Conservation (phyloP, 2,888 invertebrate species). For the Scaptomyza parva region DNA sequence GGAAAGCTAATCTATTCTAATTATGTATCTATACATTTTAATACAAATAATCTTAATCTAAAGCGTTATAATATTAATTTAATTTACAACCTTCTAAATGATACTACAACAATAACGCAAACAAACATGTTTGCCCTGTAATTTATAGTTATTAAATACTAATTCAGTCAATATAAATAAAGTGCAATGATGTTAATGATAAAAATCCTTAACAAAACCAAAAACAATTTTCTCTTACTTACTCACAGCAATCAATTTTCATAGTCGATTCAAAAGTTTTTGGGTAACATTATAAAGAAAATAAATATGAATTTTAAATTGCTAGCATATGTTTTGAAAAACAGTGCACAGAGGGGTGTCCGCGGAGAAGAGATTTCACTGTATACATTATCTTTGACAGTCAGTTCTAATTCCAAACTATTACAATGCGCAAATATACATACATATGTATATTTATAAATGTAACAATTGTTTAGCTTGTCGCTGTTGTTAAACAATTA, state of each 20-base stretch:
- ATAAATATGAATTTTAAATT: constrained; percentile 25
- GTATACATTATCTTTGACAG: constrained; percentile 31
- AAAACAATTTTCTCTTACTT: not conserved
- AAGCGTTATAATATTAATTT: constrained; percentile 33
- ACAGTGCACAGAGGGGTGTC: no score
- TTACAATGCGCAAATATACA: constrained; percentile 55
- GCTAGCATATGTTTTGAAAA: constrained; percentile 65
- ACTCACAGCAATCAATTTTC: not conserved
- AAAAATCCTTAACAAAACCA: constrained; percentile 34
- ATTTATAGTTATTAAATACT: constrained; percentile 48
- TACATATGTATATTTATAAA: no score
- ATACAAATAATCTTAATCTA: constrained; percentile 42
- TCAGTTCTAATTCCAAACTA: constrained; percentile 32
- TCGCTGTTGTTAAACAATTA: constrained; percentile 71
- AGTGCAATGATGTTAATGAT: constrained; percentile 68
- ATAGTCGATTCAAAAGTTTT: constrained; percentile 2
- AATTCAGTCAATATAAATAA: constrained; percentile 75
- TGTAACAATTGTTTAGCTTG: constrained; percentile 49
- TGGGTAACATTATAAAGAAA: not conserved
- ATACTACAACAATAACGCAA: constrained; percentile 30
- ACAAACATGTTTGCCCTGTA: constrained; percentile 32
- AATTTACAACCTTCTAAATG: constrained; percentile 38
- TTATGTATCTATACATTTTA: constrained; percentile 20
- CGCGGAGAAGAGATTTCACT: no score
- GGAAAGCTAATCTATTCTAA: constrained; percentile 59